A percentile compares a stretch with the other conserved stretches of the same genome.
phyloP scores from a whole-genome alignment of 2,888 invertebrate species.

The Calameuta pallipes region DNA sequence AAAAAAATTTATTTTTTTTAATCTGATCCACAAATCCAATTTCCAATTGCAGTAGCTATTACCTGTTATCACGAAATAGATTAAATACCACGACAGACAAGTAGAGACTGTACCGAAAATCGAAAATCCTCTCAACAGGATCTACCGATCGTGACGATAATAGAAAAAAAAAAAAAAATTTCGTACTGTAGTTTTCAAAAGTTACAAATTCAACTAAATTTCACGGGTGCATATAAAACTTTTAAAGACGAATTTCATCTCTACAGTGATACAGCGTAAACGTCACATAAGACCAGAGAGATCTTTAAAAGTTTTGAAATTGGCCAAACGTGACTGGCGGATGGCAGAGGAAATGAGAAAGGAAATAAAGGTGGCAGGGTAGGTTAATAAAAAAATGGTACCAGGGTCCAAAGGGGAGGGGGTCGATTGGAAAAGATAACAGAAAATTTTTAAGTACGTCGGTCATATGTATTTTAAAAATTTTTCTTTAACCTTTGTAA shows the following conservation, averaged over 20 bases:
- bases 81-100: too few species aligned
- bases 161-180: too few species aligned
- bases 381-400: background rate
- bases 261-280: background rate
- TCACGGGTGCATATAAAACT: background rate
- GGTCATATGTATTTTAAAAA: background rate
- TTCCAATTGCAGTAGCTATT: too few species aligned
- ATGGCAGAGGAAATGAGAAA: background rate
- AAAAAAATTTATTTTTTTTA: too few species aligned
- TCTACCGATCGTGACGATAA: too few species aligned
- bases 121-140: too few species aligned
- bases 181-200: background rate
- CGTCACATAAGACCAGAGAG: background rate
- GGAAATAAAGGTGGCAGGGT: background rate
- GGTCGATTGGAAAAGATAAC: rapidly evolving
- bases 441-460: background rate
- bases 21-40: too few species aligned
- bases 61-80: too few species aligned
- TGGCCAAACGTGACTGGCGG: background rate
- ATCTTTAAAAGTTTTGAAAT: background rate
- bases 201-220: background rate
- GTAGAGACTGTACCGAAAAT: too few species aligned
- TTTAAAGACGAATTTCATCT: too few species aligned
- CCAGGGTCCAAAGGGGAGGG: background rate
- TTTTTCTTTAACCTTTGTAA: background rate